Evolutionary conservation across 2,888 invertebrate genomes (phyloP), one percentile per base, ranked within the genome.

Genomic region (Trichopoda pennipes): DNA sequence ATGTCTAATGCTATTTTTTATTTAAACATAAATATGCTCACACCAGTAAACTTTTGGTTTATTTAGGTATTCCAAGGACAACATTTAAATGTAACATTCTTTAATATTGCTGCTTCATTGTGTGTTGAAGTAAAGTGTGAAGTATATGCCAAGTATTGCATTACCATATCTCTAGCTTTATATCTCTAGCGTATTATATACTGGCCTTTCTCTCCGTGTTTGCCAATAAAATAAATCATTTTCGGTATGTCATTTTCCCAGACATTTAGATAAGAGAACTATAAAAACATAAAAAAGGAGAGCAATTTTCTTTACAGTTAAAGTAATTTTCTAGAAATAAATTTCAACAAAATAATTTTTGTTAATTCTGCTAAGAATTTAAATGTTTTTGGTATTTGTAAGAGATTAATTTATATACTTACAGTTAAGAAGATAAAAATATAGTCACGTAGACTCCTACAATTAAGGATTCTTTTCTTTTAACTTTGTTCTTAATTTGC

Each of bases 181-280:
- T 77, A 77, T 77, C 61, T 69, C 69, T 60, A 14, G 42, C 28
- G 68, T 66, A 19, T 60, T 9, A n/a, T 75, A 28, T 53, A 51
- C 7, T 53, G 42, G 32, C 14, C 16, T n/a, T 17, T 72, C 32
- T 58, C 16, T 21, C n/a, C 38, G 23, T 70, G 64, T 58, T 79
- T 80, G 66, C 80, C 76, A 79, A 76, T 80, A 58, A 73, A 53
- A 80, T 76, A 80, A 80, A 76, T 79, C 76, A 82, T 78, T 47
- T 73, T 56, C 35, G 35, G 35, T 51, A 55, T 63, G 23, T 58
- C 60, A 56, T 69, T 64, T 75, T 69, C 12, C 60, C 35, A 73
- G 73, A 74, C 81, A 70, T 21, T 28, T 12, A 70, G 64, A 78
- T 78, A 79, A 74, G 70, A 42, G 56, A 47, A 14, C 44, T 35